Conservation (phyloP, 1,140 invertebrate genomes). For the Drosophila neocordata region DNA sequence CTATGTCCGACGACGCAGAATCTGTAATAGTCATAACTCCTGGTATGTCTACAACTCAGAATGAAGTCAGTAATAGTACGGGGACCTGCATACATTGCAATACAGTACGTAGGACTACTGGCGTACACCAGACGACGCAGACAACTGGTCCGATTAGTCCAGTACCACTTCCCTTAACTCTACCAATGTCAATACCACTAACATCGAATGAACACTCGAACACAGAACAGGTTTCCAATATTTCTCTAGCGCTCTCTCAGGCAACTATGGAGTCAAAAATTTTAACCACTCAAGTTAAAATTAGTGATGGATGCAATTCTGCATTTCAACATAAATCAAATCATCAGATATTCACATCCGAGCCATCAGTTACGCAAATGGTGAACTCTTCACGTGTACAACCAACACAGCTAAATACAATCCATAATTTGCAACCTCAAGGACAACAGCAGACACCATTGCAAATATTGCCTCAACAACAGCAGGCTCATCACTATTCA, state of each 20-base stretch:
- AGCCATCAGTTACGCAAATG: conserved; percentile 24
- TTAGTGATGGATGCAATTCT: conserved; percentile 8
- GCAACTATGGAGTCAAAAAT: no score
- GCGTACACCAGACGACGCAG: conserved; percentile 82
- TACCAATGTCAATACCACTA: conserved; percentile 36
- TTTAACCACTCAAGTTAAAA: conserved; percentile 29
- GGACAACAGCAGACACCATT: conserved; percentile 36
- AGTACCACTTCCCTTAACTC: conserved; percentile 61
- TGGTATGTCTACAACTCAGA: not conserved
- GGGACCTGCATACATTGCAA: conserved; percentile 79
- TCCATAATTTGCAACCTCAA: conserved; percentile 17
- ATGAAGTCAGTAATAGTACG: conserved; percentile 21
- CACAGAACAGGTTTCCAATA: conserved; percentile 15
- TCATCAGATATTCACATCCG: conserved; percentile 37
- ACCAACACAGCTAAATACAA: conserved; percentile 28
- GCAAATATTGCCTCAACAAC: conserved; percentile 50
- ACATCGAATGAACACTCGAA: conserved; percentile 20
- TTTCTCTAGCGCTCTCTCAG: conserved; percentile 4
- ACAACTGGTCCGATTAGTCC: conserved; percentile 82
- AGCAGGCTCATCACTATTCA: conserved; percentile 56
- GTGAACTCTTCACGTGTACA: conserved; percentile 37
- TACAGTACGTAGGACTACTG: conserved; percentile 76
- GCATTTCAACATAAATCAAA: conserved; percentile 20
- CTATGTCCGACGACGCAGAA: conserved; percentile 32
- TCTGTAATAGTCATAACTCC: conserved; percentile 44